These are phyloP conservation scores for Pyrrhura leucotis DNA, from an alignment of 2,797 vertebrate genomes.

Conservation along the genomic window DNA sequence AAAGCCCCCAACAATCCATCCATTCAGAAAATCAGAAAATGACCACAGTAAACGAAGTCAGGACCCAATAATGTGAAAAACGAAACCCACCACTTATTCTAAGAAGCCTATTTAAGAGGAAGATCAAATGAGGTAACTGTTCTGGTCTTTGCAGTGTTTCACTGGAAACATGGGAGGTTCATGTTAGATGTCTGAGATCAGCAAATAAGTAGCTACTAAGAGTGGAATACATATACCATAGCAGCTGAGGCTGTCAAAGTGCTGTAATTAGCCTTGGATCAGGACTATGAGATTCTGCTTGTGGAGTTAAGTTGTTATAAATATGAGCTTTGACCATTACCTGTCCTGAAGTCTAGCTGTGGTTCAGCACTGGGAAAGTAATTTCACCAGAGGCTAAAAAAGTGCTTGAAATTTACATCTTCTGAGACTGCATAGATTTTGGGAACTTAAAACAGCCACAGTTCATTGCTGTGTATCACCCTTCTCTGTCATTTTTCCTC, in stretches of 20 bases:
- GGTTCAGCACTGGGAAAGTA: background rate
- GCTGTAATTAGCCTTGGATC: accelerated
- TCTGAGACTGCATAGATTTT: background rate
- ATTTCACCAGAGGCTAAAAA: background rate
- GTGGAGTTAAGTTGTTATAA: background rate
- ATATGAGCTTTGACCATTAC: background rate
- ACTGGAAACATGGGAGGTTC: background rate
- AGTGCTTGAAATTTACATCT: background rate
- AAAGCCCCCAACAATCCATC: background rate
- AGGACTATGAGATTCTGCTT: background rate
- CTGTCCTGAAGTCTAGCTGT: background rate
- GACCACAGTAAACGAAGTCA: background rate
- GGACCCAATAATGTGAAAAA: background rate
- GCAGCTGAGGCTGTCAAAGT: background rate
- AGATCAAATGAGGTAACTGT: background rate
- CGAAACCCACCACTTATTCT: background rate
- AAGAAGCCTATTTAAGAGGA: background rate
- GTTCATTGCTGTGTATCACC: background rate
- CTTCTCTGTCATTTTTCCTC: background rate
- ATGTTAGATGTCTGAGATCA: background rate
- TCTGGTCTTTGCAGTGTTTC: background rate
- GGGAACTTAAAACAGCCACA: background rate
- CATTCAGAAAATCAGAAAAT: background rate
- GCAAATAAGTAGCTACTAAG: background rate
- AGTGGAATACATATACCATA: background rate